Evolutionary conservation across 1,140 invertebrate genomes (phyloP).

Genomic region (Lasioglossum albipes): DNA sequence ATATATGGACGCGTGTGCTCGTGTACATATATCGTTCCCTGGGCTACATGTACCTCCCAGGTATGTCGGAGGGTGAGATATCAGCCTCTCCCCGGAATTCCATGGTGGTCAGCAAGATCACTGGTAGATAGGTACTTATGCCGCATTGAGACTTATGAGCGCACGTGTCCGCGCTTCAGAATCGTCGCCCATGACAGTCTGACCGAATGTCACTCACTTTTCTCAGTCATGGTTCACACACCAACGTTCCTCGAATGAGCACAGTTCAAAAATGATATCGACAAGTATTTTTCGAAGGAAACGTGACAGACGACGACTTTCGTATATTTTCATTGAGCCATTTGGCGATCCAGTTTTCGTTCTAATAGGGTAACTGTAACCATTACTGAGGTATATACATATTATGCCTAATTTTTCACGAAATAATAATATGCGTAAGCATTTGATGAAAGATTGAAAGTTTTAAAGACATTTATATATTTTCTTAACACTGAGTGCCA

Average conservation of each 20-base stretch:
- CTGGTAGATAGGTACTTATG: slow-evolving; percentile 49
- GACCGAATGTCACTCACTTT: slow-evolving; percentile 49
- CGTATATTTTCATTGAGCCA: too few species aligned
- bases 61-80: slow-evolving; percentile 5
- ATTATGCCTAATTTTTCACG: too few species aligned
- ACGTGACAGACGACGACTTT: too few species aligned
- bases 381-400: too few species aligned
- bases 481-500: too few species aligned
- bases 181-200: slow-evolving; percentile 31
- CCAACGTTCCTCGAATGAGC: too few species aligned
- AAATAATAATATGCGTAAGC: too few species aligned
- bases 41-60: neutral
- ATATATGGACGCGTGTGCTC: neutral
- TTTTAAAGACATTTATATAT: too few species aligned
- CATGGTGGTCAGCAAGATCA: slow-evolving; percentile 47
- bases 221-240: neutral
- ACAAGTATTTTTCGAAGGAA: slow-evolving; percentile 5
- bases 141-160: slow-evolving; percentile 56
- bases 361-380: too few species aligned
- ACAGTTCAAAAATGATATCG: slow-evolving; percentile 18
- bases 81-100: slow-evolving; percentile 10
- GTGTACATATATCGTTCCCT: neutral
- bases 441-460: too few species aligned
- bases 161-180: slow-evolving; percentile 56
- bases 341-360: too few species aligned